A percentile compares a stretch with the other conserved stretches of the same genome.
Conservation (phyloP, 2,113 vertebrate genomes). For the Indri indri region DNA sequence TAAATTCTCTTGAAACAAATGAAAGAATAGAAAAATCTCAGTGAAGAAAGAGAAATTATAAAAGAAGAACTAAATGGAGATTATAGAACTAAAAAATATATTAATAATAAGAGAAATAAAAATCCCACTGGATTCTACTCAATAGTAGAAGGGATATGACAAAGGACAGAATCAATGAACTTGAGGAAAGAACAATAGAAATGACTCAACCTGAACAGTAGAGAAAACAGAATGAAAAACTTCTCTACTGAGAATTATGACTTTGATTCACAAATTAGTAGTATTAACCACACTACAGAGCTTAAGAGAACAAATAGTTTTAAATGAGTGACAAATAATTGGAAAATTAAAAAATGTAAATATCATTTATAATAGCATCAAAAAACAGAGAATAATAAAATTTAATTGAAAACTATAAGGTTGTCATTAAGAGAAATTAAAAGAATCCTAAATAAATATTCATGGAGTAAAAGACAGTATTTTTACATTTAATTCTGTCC, state of each 20-base stretch:
- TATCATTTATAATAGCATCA: not conserved
- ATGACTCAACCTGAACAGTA: not conserved
- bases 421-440: slow-evolving; percentile 12
- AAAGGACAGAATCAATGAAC: not conserved
- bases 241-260: not conserved
- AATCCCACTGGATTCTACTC: not conserved
- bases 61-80: not conserved
- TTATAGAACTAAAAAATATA: not conserved
- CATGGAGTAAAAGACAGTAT: not conserved
- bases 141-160: not conserved
- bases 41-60: not conserved
- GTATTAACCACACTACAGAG: not conserved
- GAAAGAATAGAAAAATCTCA: not conserved
- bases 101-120: not conserved
- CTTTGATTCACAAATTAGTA: not conserved
- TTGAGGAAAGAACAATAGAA: not conserved
- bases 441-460: not conserved
- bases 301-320: not conserved
- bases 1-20: not conserved
- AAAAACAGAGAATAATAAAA: not conserved
- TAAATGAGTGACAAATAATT: slow-evolving; percentile 22
- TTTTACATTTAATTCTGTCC: not conserved
- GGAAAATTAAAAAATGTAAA: not conserved
- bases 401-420: slow-evolving; percentile 3
- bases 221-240: not conserved